Base-by-base conservation (phyloP, 2,888 invertebrate species). In the Lobophora halterata region DNA sequence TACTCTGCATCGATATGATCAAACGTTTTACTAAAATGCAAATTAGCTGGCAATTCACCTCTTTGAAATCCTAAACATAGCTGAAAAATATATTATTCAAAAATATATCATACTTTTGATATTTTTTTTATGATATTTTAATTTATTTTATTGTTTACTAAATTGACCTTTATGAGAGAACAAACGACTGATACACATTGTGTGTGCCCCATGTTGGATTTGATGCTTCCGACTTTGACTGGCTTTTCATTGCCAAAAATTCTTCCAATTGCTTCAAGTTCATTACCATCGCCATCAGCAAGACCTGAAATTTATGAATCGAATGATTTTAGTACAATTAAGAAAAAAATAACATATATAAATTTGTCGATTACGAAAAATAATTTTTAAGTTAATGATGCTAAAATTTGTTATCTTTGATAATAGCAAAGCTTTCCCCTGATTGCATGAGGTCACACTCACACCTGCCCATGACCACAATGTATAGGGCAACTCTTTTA, bases 261-360 rank as follows among this genome's bases (percentile, higher is more conserved):
- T 33, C 90, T 86, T 10, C 85, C 79, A 28, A 92, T 89, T 1
- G 90, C 89, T 53, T 88, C 83, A 1, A 91, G 71, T 71, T 93
- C 92, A 58, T 90, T 90, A 5, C 89, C 89, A 65, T 93, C 92
- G 8, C 91, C 89, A 36, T 80, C 62, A 6, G 69, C 89, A 5
- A 91, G 90, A 8, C 91, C 77, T 77, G 52, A 24, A 42, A 57
- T 10, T 28, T 21, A 33, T n/a, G n/a, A n/a, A n/a, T n/a, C n/a
- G n/a, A n/a, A n/a, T n/a, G n/a, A n/a, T n/a, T n/a, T n/a, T n/a
- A n/a, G n/a, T n/a, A n/a, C n/a, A n/a, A n/a, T n/a, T n/a, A n/a
- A n/a, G n/a, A n/a, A n/a, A n/a, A n/a, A n/a, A n/a, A n/a, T n/a
- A n/a, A n/a, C n/a, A n/a, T n/a, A n/a, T n/a, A n/a, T n/a, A n/a